These are phyloP conservation scores for Reticulitermes speratus DNA, from an alignment of 1,140 invertebrate species.

Conservation along the genomic window DNA sequence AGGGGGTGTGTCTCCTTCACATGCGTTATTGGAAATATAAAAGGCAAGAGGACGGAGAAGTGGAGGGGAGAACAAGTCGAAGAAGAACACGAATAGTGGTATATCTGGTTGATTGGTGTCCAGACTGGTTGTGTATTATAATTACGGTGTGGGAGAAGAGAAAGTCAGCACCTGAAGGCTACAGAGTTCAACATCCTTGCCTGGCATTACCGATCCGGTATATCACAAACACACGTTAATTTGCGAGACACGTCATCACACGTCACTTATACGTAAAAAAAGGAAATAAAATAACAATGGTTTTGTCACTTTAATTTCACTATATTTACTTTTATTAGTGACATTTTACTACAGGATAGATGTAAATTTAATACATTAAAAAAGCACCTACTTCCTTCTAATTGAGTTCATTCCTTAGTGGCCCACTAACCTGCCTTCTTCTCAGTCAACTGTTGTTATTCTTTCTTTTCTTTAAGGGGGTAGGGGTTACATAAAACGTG, in stretches of 20 bases:
- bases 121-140: background rate
- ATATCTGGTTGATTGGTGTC: background rate
- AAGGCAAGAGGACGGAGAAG: background rate
- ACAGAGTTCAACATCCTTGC: background rate
- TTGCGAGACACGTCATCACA: background rate
- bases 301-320: background rate
- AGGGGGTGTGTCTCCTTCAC: background rate
- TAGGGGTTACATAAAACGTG: background rate
- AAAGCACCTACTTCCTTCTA: background rate
- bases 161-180: background rate
- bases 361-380: background rate
- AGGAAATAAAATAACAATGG: background rate
- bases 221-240: constrained; percentile 2
- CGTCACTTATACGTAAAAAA: background rate
- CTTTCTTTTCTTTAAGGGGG: background rate
- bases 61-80: background rate
- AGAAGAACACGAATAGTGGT: background rate
- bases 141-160: background rate
- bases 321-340: background rate
- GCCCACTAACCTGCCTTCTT: constrained; percentile 13
- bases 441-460: background rate
- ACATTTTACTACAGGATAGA: background rate
- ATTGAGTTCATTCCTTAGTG: background rate
- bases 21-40: background rate
- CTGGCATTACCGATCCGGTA: constrained; percentile 2